phyloP scores from a whole-genome alignment of 2,113 vertebrate species.

The Pholis gunnellus region DNA sequence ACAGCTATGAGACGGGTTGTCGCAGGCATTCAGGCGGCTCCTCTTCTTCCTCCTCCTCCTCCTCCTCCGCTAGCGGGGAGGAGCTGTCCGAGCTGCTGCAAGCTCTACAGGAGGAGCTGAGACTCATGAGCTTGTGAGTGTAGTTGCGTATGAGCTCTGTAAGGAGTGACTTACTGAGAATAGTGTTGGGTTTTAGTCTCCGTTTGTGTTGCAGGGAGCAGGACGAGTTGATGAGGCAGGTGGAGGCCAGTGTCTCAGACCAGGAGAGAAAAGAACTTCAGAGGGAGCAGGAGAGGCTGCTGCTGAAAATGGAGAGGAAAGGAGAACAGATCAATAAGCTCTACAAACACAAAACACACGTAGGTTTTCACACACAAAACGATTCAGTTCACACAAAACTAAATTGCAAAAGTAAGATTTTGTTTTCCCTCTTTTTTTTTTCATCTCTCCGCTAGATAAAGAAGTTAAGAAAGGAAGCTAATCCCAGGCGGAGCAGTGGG shows the following conservation, averaged over 20 bases:
- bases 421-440: background rate
- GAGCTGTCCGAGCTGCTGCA: conserved; percentile 91
- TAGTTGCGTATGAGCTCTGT: background rate
- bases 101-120: conserved; percentile 93
- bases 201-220: conserved; percentile 83
- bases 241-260: conserved; percentile 82
- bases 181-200: background rate
- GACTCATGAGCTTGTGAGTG: conserved; percentile 95
- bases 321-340: conserved; percentile 95
- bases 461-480: conserved; percentile 84
- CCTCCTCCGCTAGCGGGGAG: conserved; percentile 74
- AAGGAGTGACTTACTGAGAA: background rate
- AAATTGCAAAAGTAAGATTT: background rate
- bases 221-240: conserved; percentile 87
- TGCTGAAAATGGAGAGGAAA: conserved; percentile 94
- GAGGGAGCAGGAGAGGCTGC: conserved; percentile 87
- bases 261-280: conserved; percentile 86
- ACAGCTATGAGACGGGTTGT: background rate
- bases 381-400: background rate
- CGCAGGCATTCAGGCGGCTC: conserved; percentile 66
- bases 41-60: conserved; percentile 73
- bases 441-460: conserved; percentile 82
- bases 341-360: conserved; percentile 88
- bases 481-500: conserved; percentile 59
- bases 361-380: conserved; percentile 46